Percentiles rank a stretch among this genome's conserved stretches.
Evolutionary conservation across 2,113 vertebrate species (phyloP).

Genomic region (Benitochromis conjunctus): DNA sequence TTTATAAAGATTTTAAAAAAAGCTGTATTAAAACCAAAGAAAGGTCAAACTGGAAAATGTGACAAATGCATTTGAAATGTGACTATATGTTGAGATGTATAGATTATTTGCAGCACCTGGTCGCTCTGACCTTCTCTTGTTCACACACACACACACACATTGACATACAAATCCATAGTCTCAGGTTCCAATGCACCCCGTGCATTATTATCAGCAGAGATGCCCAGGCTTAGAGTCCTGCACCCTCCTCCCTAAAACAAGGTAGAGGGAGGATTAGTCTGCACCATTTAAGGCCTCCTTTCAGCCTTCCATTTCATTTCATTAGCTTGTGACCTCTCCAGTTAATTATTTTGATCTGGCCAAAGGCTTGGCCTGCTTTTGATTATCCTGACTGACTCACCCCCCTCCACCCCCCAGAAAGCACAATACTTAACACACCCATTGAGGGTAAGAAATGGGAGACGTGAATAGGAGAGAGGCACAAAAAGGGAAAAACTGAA

Average conservation of each 20-base stretch:
- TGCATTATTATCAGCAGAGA: conserved; percentile 55
- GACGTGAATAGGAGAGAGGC: conserved; percentile 60
- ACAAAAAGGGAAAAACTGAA: conserved; percentile 64
- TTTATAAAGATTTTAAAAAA: neutral
- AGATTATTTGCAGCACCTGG: neutral
- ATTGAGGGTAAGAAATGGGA: conserved; percentile 57
- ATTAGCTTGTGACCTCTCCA: conserved; percentile 81
- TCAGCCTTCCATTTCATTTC: conserved; percentile 73
- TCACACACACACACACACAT: neutral
- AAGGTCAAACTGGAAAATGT: neutral
- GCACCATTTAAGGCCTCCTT: conserved; percentile 68
- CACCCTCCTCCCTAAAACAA: conserved; percentile 69
- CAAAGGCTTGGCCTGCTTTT: conserved; percentile 74
- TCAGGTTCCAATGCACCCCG: conserved; percentile 8
- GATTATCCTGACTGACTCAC: conserved; percentile 75
- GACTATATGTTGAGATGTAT: neutral
- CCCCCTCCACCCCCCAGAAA: conserved; percentile 52
- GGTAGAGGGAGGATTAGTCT: conserved; percentile 75
- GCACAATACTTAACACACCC: conserved; percentile 79
- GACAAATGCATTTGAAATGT: neutral
- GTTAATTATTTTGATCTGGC: conserved; percentile 83
- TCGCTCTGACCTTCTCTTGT: neutral
- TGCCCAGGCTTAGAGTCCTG: conserved; percentile 42
- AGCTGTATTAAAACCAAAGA: neutral
- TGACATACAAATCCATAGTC: conserved; percentile 1